Evolutionary conservation across 2,797 vertebrate species (phyloP).

Genomic region (Trachops cirrhosus): DNA sequence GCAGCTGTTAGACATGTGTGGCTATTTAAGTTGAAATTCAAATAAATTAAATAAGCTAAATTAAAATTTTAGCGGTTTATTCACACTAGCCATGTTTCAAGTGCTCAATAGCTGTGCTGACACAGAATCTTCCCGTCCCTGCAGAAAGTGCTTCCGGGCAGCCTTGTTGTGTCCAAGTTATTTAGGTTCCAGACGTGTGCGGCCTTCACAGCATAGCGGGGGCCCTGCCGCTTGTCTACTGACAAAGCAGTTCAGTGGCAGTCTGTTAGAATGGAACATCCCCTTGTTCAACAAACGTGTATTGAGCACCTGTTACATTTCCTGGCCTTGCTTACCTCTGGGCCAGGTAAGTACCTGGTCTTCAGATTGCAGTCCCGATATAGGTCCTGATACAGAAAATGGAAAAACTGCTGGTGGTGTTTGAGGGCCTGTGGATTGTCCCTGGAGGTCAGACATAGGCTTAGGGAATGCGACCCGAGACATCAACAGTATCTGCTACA

Average conservation of each 20-base stretch:
- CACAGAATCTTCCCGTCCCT: not conserved
- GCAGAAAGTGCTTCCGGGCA: not conserved
- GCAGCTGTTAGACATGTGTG: not conserved
- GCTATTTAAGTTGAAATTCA: conserved; percentile 4
- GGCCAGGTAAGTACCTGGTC: not conserved
- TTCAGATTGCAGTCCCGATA: not conserved
- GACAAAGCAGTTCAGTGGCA: not conserved
- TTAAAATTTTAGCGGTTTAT: not conserved
- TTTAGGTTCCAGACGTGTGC: not conserved
- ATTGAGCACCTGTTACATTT: not conserved
- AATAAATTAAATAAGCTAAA: conserved; percentile 20
- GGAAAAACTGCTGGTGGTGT: not conserved
- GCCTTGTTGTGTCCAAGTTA: not conserved
- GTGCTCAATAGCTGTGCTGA: not conserved
- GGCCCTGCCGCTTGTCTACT: not conserved
- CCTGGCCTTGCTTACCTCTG: not conserved
- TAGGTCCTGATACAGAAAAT: not conserved
- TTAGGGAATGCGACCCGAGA: not conserved
- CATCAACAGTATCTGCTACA: not conserved
- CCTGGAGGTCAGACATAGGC: not conserved
- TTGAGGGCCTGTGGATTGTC: not conserved
- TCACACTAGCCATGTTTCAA: not conserved
- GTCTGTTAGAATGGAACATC: not conserved
- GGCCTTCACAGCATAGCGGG: not conserved
- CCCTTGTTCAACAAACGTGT: not conserved